These are phyloP conservation scores for Arctocebus calabarensis DNA, from an alignment of 2,797 vertebrate species.

Conservation along the genomic window DNA sequence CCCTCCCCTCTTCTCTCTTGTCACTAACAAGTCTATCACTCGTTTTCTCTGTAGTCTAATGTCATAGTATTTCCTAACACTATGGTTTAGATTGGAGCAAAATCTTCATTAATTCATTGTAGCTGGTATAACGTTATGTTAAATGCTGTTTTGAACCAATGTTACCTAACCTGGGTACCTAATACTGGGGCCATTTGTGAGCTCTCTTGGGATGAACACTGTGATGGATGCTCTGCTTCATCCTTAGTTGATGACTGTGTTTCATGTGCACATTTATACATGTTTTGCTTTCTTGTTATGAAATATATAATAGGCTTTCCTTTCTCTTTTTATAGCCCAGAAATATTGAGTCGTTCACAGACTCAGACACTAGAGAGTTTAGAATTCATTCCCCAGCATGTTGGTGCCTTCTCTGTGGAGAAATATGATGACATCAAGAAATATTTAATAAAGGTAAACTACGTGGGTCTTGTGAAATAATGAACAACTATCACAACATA, in stretches of 20 bases:
- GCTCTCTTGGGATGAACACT: background rate
- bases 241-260: background rate
- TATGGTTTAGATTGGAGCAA: background rate
- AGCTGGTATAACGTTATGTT: background rate
- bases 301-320: conserved; percentile 60
- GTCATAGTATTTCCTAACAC: background rate
- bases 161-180: background rate
- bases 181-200: background rate
- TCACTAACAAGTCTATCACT: background rate
- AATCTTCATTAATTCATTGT: conserved; percentile 33
- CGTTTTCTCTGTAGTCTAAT: conserved; percentile 42
- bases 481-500: background rate
- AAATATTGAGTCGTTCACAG: conserved; percentile 93
- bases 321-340: conserved; percentile 89
- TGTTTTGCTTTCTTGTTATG: conserved; percentile 49
- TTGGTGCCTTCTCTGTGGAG: conserved; percentile 93
- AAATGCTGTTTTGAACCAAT: background rate
- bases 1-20: background rate
- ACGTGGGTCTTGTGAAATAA: background rate
- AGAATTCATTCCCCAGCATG: conserved; percentile 95
- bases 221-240: background rate
- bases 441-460: conserved; percentile 95
- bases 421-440: conserved; percentile 93
- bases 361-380: conserved; percentile 95
- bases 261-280: background rate